These are phyloP conservation scores for Gymnothorax reevesii DNA, from an alignment of 2,797 vertebrate species.

Conservation along the genomic window DNA sequence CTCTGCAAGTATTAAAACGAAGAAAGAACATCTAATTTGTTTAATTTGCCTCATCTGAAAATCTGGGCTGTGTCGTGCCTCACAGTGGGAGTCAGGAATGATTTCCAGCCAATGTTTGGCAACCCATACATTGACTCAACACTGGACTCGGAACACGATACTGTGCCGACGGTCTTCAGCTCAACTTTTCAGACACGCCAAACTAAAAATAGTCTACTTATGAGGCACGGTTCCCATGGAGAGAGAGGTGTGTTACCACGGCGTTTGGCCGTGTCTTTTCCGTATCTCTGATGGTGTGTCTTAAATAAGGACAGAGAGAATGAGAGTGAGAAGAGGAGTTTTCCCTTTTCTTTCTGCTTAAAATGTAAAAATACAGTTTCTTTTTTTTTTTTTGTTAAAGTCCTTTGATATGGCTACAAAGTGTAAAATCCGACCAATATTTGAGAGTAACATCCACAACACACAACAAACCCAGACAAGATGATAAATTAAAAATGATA, in stretches of 20 bases:
- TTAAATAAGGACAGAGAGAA: slow-evolving; percentile 1
- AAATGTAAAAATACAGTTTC: not conserved
- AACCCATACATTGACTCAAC: slow-evolving; percentile 18
- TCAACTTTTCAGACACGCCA: slow-evolving; percentile 24
- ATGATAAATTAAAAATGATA: not conserved
- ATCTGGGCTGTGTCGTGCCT: not conserved
- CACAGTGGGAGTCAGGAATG: slow-evolving; percentile 22
- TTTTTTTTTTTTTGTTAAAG: no score
- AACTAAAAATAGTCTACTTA: slow-evolving; percentile 39
- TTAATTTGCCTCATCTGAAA: slow-evolving; percentile 8
- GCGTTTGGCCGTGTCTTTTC: slow-evolving; percentile 11
- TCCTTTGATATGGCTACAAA: no score
- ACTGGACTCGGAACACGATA: slow-evolving; percentile 28
- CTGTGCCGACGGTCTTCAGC: slow-evolving; percentile 13
- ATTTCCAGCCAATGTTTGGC: slow-evolving; percentile 37
- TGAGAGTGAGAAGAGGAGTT: not conserved
- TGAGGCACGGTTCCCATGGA: slow-evolving; percentile 28
- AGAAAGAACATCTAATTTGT: not conserved
- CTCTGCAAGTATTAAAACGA: not conserved
- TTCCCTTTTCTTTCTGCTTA: slow-evolving; percentile 10
- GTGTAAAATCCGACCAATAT: not conserved
- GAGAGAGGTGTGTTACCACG: slow-evolving; percentile 22
- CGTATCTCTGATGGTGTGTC: not conserved
- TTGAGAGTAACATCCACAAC: not conserved
- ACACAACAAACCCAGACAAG: not conserved